Percentiles rank a stretch among this genome's conserved stretches.
These are phyloP conservation scores for Platycheirus albimanus DNA, from an alignment of 2,888 invertebrate species.

Conservation along the genomic window DNA sequence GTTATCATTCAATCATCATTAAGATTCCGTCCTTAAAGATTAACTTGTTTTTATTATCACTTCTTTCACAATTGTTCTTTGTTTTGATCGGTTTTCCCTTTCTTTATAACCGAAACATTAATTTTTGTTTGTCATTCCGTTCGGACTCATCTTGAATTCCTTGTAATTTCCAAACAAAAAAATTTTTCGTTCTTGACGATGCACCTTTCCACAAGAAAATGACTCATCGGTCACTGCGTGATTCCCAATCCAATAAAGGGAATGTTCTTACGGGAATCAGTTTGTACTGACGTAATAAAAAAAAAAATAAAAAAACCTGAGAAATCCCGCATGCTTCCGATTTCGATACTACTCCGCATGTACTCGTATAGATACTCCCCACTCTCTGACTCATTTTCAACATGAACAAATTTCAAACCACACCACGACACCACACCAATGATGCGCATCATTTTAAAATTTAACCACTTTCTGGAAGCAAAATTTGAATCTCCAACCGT, in stretches of 20 bases:
- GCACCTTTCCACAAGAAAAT: background rate
- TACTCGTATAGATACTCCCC: too few species aligned
- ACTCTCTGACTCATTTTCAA: conserved; percentile 28
- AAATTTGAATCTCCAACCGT: conserved; percentile 58
- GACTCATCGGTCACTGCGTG: conserved; percentile 42
- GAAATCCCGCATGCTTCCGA: background rate
- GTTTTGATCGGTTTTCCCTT: conserved; percentile 14
- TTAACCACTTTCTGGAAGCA: conserved; percentile 1
- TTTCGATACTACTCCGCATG: too few species aligned
- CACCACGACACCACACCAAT: background rate
- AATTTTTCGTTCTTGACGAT: background rate
- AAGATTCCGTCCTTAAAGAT: background rate
- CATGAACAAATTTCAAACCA: background rate
- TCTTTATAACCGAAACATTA: background rate
- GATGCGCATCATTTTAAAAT: conserved; percentile 32
- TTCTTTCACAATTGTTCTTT: background rate
- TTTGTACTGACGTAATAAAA: conserved; percentile 10
- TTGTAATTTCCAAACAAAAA: conserved; percentile 38
- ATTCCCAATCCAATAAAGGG: conserved; percentile 30
- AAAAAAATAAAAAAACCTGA: background rate
- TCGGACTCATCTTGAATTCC: conserved; percentile 40
- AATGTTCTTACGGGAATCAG: conserved; percentile 20
- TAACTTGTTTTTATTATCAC: conserved; percentile 9
- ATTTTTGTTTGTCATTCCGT: background rate
- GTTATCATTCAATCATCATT: conserved; percentile 13